Evolutionary conservation across 2,113 vertebrate species (phyloP).

Genomic region (Brachyhypopomus gauderio): DNA sequence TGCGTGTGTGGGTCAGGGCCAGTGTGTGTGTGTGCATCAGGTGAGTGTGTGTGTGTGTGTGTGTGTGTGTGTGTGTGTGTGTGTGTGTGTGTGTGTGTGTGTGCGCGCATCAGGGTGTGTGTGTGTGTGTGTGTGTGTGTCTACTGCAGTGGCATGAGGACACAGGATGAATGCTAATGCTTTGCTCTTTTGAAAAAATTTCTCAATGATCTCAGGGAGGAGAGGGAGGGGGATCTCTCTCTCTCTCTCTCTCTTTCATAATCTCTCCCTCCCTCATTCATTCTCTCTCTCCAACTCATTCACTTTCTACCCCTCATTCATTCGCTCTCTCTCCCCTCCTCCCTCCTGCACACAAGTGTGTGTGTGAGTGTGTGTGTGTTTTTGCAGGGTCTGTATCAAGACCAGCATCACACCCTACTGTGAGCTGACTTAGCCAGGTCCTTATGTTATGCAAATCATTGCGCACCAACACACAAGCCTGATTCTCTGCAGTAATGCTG

Average conservation of each 20-base stretch:
- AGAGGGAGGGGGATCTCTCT: conserved; percentile 6
- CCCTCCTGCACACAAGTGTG: conserved; percentile 5
- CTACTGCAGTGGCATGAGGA: conserved; percentile 37
- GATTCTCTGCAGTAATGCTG: conserved; percentile 21
- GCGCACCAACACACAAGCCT: conserved; percentile 1
- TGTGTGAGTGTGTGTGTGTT: conserved; percentile 3
- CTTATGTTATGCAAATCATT: conserved; percentile 39
- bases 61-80: conserved; percentile 28
- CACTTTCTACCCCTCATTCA: not conserved
- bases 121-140: conserved; percentile 33
- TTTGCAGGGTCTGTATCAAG: conserved; percentile 20
- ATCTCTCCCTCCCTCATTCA: conserved; percentile 6
- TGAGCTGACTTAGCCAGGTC: conserved; percentile 22
- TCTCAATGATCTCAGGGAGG: conserved; percentile 54
- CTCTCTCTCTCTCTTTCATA: conserved; percentile 38
- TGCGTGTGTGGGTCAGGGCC: conserved; percentile 23
- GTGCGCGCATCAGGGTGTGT: not conserved
- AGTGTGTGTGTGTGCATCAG: not conserved
- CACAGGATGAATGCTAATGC: conserved; percentile 57
- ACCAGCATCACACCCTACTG: conserved; percentile 32
- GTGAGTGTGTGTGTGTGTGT: conserved; percentile 32
- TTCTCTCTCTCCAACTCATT: conserved; percentile 14
- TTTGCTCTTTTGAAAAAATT: conserved; percentile 42
- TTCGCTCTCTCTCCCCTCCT: not conserved
- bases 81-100: conserved; percentile 20